Evolutionary conservation across 2,797 vertebrate species (phyloP), one percentile per base, ranked within the genome.

Genomic region (Allenopithecus nigroviridis): DNA sequence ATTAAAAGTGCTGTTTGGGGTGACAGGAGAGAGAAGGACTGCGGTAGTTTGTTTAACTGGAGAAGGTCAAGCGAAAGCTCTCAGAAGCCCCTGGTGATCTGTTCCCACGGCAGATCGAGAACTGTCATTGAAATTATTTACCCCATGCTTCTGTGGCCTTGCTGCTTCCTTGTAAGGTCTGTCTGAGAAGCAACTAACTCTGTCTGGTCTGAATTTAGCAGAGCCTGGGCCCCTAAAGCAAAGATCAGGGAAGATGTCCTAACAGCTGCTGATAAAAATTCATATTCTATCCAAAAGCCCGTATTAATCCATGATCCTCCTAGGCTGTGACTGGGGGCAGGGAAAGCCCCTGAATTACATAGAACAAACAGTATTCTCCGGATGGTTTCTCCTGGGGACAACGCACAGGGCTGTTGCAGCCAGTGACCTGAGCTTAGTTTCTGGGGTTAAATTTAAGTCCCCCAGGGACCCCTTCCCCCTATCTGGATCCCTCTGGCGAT

Each of bases 141-240:
- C 64, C 43, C 61, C 2, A 1, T 1, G 14, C 43, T 22, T 90
- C 11, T 8, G 36, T 24, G 39, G 46, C 7, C 88, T 89, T 50
- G 36, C 21, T 5, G n/a, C 72, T 85, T 70, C 89, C 85, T 93
- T 85, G 78, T 88, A 89, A 91, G 86, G 26, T 85, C 75, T 48
- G 61, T 96, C 88, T 85, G 28, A 76, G 68, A 46, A 90, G 53
- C 16, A 30, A 19, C 64, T 33, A 92, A 57, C n/a, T 55, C 28
- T 4, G 14, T 92, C 91, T 68, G 78, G 4, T 76, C 79, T 93
- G 89, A 83, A 96, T 95, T 91, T 85, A 95, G 46, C 95, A 83
- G 50, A 55, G 39, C 46, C 72, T 5, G 33, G 16, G 74, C 24
- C 55, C 50, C 64, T 46, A 64, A 61, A n/a, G 28, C 19, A 83